These are phyloP conservation scores for Rana temporaria DNA, from an alignment of 2,113 vertebrate species.

Conservation along the genomic window DNA sequence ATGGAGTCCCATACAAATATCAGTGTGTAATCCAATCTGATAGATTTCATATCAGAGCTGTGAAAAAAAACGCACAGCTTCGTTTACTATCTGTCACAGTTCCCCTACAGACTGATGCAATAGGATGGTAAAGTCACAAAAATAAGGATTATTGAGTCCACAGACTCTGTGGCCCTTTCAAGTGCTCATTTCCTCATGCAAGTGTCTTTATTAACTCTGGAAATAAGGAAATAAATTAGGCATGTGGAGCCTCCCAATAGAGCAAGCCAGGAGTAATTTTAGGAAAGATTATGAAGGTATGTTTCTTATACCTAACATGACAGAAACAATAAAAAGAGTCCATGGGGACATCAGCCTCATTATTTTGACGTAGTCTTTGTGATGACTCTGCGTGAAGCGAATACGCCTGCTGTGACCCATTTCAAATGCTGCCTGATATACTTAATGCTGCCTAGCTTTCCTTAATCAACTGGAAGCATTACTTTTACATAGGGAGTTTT, in stretches of 20 bases:
- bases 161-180: slow-evolving; percentile 7
- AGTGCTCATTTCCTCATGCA: slow-evolving; percentile 29
- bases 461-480: slow-evolving; percentile 35
- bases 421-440: slow-evolving; percentile 37
- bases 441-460: slow-evolving; percentile 29
- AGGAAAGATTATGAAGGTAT: slow-evolving; percentile 46
- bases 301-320: slow-evolving; percentile 41
- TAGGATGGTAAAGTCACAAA: slow-evolving; percentile 16
- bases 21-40: slow-evolving; percentile 29
- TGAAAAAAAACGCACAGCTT: slow-evolving; percentile 9
- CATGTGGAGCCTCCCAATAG: slow-evolving; percentile 43
- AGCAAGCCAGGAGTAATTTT: slow-evolving; percentile 42
- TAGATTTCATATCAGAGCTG: slow-evolving; percentile 21
- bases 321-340: slow-evolving; percentile 48
- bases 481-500: slow-evolving; percentile 13
- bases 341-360: slow-evolving; percentile 40
- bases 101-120: neutral
- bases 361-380: slow-evolving; percentile 44
- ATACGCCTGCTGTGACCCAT: slow-evolving; percentile 41
- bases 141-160: slow-evolving; percentile 31
- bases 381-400: slow-evolving; percentile 42
- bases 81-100: slow-evolving; percentile 22
- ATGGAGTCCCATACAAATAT: slow-evolving; percentile 20
- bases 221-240: slow-evolving; percentile 33
- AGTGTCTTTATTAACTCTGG: slow-evolving; percentile 37